A percentile compares a stretch with the other conserved stretches of the same genome.
Conservation (phyloP, 2,797 vertebrate genomes). For the Gobio occitaniae region DNA sequence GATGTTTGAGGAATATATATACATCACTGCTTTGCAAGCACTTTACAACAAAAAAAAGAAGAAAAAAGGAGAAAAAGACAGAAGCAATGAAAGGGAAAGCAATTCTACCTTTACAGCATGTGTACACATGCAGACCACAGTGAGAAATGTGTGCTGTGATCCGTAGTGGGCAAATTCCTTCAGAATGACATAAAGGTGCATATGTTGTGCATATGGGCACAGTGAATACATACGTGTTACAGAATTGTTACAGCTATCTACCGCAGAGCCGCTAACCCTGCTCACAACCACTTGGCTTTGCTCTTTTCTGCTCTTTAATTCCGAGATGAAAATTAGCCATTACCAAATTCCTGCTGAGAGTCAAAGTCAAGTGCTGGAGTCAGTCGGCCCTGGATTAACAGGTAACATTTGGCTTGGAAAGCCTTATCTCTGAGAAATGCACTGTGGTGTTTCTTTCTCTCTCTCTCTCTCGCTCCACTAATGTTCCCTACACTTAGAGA, state of each 20-base stretch:
- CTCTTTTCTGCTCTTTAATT: slow-evolving; percentile 79
- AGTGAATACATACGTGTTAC: slow-evolving; percentile 22
- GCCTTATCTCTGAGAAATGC: slow-evolving; percentile 91
- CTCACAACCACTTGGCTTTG: slow-evolving; percentile 20
- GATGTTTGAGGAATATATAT: slow-evolving; percentile 10
- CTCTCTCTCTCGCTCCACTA: slow-evolving; percentile 74
- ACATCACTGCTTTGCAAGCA: not conserved
- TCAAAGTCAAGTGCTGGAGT: slow-evolving; percentile 82
- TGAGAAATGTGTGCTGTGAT: slow-evolving; percentile 56
- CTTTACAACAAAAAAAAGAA: slow-evolving; percentile 3
- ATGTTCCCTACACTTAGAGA: slow-evolving; percentile 99
- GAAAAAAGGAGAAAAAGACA: slow-evolving; percentile 15
- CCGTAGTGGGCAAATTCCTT: slow-evolving; percentile 65
- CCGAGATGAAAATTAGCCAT: slow-evolving; percentile 82
- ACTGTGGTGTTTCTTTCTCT: slow-evolving; percentile 86
- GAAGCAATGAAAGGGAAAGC: slow-evolving; percentile 11
- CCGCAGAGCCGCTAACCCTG: not conserved
- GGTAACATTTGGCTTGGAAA: slow-evolving; percentile 90
- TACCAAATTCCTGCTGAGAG: slow-evolving; percentile 80
- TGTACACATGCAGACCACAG: slow-evolving; percentile 19
- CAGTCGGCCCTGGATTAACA: slow-evolving; percentile 82
- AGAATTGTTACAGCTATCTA: slow-evolving; percentile 10
- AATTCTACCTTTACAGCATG: slow-evolving; percentile 17
- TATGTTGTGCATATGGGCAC: slow-evolving; percentile 63
- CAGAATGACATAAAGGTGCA: slow-evolving; percentile 63